Base-by-base conservation (phyloP, 2,113 vertebrate species). In the Proteles cristata region DNA sequence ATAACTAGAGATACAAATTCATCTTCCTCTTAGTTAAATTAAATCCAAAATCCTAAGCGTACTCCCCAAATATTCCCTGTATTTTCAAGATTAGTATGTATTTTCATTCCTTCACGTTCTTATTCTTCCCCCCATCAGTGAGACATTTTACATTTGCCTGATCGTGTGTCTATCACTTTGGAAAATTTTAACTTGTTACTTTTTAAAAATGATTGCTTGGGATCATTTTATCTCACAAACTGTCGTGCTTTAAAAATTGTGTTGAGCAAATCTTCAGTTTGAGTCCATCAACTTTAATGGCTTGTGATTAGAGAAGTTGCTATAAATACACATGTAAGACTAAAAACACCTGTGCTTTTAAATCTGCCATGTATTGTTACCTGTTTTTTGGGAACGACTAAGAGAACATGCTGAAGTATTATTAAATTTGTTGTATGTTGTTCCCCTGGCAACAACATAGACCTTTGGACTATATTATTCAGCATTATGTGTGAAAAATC, bases 1-100 rank as follows among this genome's bases (percentile, higher is more conserved):
- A 50, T 88, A 84, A 92, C 83, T 84, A 88, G 28, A 96, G 88
- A 90, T 48, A 71, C 25, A 92, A 73, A 76, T 45, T 53, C 25
- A 21, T 95, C 63, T 90, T 91, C 77, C 26, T 92, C 53, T 93
- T 71, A 61, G 33, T 69, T 92, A 53, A 71, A 55, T 53, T 39
- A 69, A 94, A 39, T 76, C 23, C 31, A 50, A 16, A 35, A 39
- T 10, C 35, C 19, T 77, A 61, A 88, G 45, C 9, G 79, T 4
- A 2, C 0, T 5, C 8, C 11, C 16, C 10, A 93, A 88, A 53
- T 53, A 4, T 1, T 9, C 11, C 31, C 81, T 83, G 1, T 71
- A 19, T 93, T 86, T 96, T 80, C 88, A 96, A 94, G 43, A 68
- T 5, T 0, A 26, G 15, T 77, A 21, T 90, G 1, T 58, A 68